Evolutionary conservation across 2,797 vertebrate species (phyloP).

Genomic region (Poeciliopsis presidionis): DNA sequence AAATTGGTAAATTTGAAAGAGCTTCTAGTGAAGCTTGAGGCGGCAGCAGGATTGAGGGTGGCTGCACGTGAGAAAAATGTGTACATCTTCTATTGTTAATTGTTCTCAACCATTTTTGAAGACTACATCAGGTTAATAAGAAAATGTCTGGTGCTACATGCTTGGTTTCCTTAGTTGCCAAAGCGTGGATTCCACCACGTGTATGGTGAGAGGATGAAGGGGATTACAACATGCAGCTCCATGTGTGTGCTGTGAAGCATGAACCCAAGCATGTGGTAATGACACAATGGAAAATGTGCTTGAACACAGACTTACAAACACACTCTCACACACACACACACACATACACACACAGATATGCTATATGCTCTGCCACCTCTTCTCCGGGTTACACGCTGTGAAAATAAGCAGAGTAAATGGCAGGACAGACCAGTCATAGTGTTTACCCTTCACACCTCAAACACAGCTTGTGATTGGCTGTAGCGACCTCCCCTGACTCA

Average conservation of each 20-base stretch:
- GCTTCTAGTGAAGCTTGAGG: constrained; percentile 61
- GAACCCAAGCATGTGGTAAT: constrained; percentile 76
- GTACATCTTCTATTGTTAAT: constrained; percentile 73
- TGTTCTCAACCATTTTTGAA: constrained; percentile 74
- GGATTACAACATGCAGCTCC: constrained; percentile 78
- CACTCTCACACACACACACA: constrained; percentile 59
- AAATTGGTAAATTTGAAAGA: constrained; percentile 71
- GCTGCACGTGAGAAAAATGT: constrained; percentile 59
- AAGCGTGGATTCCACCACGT: constrained; percentile 60
- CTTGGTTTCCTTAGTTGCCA: constrained; percentile 69
- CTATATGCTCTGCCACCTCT: constrained; percentile 79
- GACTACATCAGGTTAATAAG: constrained; percentile 73
- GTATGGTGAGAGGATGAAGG: constrained; percentile 70
- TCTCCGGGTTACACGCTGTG: constrained; percentile 89
- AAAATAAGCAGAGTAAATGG: constrained; percentile 91
- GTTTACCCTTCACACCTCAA: constrained; percentile 91
- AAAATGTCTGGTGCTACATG: constrained; percentile 73
- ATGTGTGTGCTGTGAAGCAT: constrained; percentile 78
- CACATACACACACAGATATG: constrained; percentile 74
- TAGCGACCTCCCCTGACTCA: constrained; percentile 86
- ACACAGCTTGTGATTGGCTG: constrained; percentile 92
- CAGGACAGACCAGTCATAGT: constrained; percentile 83
- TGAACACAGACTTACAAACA: constrained; percentile 44
- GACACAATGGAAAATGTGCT: constrained; percentile 77
- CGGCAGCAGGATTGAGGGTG: constrained; percentile 59